These are phyloP conservation scores for Sebastes baramenuke DNA, from an alignment of 2,797 vertebrate genomes.

Conservation along the genomic window DNA sequence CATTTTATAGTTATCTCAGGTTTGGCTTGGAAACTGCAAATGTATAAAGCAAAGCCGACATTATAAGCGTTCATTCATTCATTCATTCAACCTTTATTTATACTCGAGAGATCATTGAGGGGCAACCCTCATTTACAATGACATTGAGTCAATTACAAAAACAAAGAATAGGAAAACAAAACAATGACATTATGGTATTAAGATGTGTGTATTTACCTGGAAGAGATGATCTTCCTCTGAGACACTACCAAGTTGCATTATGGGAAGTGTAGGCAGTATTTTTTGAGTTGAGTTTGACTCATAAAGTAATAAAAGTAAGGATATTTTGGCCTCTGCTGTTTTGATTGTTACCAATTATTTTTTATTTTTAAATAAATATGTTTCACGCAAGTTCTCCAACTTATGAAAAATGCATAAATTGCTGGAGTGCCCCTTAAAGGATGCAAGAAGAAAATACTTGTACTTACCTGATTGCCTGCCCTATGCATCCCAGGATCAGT, in stretches of 20 bases:
- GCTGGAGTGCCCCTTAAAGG: neutral
- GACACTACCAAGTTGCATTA: neutral
- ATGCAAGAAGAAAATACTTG: neutral
- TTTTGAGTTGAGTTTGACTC: neutral
- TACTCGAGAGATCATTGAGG: no score
- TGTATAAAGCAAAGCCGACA: neutral
- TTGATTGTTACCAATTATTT: neutral
- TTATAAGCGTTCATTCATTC: neutral
- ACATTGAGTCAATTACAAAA: no score
- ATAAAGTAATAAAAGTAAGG: neutral
- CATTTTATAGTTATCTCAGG: neutral
- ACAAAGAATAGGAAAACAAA: no score
- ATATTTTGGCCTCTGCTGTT: neutral
- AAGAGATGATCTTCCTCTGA: neutral
- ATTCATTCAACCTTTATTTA: no score
- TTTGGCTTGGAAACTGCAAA: neutral
- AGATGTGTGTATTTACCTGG: neutral
- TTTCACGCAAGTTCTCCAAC: neutral
- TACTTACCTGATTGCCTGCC: neutral
- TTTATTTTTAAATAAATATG: neutral
- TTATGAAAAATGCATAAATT: neutral
- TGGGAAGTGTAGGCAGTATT: neutral
- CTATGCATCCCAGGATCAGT: neutral
- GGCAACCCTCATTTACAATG: no score
- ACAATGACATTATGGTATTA: neutral